These are phyloP conservation scores for Drosophila nr. perissopoda DNA, from an alignment of 2,888 invertebrate genomes.

Conservation along the genomic window DNA sequence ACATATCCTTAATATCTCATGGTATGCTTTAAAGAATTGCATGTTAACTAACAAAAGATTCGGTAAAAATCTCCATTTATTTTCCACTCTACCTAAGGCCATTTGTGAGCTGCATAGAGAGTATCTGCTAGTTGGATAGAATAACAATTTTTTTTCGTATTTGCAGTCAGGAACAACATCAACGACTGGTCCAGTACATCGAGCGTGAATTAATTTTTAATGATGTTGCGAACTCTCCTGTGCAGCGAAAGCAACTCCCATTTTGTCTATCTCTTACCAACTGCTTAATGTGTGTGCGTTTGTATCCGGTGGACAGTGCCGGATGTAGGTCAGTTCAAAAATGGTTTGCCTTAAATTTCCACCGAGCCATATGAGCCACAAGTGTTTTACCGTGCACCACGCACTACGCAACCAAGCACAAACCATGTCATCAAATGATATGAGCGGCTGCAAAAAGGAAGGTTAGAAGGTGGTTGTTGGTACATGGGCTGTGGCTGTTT, in stretches of 20 bases:
- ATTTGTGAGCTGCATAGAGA: not conserved
- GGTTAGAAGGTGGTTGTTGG: not conserved
- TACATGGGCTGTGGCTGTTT: conserved; percentile 51
- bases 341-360: conserved; percentile 80
- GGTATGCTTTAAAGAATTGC: not conserved
- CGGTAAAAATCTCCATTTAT: not conserved
- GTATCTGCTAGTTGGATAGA: conserved; percentile 13
- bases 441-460: conserved; percentile 1
- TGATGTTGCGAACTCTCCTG: conserved; percentile 75
- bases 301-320: conserved; percentile 53
- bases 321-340: conserved; percentile 81
- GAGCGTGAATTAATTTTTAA: conserved; percentile 82
- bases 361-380: conserved; percentile 68
- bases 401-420: conserved; percentile 45
- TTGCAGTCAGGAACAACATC: conserved; percentile 21
- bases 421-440: conserved; percentile 55
- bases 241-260: conserved; percentile 65
- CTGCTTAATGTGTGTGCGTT: conserved; percentile 39
- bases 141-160: not conserved
- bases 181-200: conserved; percentile 61
- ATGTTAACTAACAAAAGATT: not conserved
- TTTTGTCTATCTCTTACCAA: conserved; percentile 59
- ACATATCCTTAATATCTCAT: too few relatives aligned
- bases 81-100: too few relatives aligned
- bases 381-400: conserved; percentile 66